These are phyloP conservation scores for Brassicogethes aeneus DNA, from an alignment of 2,888 invertebrate genomes.

Conservation along the genomic window DNA sequence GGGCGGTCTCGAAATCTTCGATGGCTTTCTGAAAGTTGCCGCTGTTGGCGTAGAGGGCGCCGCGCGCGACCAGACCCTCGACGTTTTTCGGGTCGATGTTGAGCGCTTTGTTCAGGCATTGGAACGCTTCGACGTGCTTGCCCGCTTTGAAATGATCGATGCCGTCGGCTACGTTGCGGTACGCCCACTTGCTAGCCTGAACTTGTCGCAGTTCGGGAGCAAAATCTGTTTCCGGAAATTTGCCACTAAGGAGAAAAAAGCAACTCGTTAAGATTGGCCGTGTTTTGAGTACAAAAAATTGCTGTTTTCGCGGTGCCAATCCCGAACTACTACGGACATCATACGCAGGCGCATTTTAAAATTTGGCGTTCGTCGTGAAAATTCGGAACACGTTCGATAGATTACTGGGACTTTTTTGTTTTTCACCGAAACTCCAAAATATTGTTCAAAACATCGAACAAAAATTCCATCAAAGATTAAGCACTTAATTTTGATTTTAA, in stretches of 20 bases:
- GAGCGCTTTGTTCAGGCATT: constrained; percentile 86
- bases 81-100: constrained; percentile 87
- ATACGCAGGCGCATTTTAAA: too few relatives aligned
- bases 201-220: constrained; percentile 77
- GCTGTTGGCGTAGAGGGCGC: constrained; percentile 87
- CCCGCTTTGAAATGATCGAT: constrained; percentile 92
- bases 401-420: too few relatives aligned
- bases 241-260: constrained; percentile 46
- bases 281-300: constrained; percentile 2
- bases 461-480: too few relatives aligned
- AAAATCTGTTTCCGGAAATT: constrained; percentile 72
- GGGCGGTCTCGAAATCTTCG: constrained; percentile 87
- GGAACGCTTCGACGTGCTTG: constrained; percentile 88
- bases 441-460: too few relatives aligned
- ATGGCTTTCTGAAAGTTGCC: constrained; percentile 90
- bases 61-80: constrained; percentile 85
- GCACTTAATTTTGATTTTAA: too few relatives aligned
- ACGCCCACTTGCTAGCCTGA: constrained; percentile 91
- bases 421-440: too few relatives aligned
- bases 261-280: constrained; percentile 1
- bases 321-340: too few relatives aligned
- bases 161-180: constrained; percentile 86
- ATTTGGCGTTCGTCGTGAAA: too few relatives aligned
- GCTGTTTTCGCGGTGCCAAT: not conserved
- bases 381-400: too few relatives aligned